phyloP scores from a whole-genome alignment of 53 echinoderm and acorn worm species.

The Holothuria leucospilota region DNA sequence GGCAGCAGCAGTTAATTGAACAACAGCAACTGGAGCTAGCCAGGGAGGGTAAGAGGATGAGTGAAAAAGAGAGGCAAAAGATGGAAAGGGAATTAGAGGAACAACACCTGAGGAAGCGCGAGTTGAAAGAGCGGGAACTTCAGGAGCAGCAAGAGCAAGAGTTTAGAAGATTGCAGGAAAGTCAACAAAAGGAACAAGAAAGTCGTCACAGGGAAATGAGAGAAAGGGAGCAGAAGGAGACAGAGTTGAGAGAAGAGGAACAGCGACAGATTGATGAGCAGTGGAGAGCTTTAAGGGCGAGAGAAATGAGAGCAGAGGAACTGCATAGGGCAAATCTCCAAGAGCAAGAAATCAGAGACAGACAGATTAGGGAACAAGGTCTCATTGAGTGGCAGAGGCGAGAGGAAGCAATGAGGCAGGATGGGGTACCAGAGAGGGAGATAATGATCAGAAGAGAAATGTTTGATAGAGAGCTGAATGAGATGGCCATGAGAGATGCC shows the following conservation, averaged over 20 bases:
- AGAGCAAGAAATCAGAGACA: constrained; percentile 17
- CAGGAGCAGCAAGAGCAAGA: constrained; percentile 11
- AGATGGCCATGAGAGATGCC: constrained; percentile 3
- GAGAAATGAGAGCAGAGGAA: constrained; percentile 6
- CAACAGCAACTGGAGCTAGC: constrained; percentile 8
- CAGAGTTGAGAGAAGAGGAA: constrained; percentile 3
- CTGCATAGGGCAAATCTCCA: constrained; percentile 7
- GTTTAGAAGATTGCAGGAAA: not conserved
- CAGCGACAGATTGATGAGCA: constrained; percentile 5
- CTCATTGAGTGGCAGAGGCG: constrained; percentile 24
- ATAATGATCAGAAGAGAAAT: constrained; percentile 6
- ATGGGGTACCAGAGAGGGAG: constrained; percentile 29
- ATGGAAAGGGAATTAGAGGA: constrained; percentile 5
- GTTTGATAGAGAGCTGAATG: constrained; percentile 29
- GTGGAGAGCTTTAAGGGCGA: not conserved
- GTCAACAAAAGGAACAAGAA: constrained; percentile 27
- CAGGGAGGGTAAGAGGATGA: not conserved
- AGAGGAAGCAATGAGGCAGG: constrained; percentile 12
- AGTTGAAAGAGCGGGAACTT: not conserved
- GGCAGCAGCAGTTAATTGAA: constrained; percentile 21
- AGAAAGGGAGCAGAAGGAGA: not conserved
- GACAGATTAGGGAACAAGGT: constrained; percentile 20
- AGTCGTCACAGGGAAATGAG: constrained; percentile 8
- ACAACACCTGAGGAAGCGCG: constrained; percentile 1
- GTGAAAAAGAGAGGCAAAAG: constrained; percentile 1